Base-by-base conservation (phyloP, 2,113 vertebrate species). In the Scytalopus superciliaris region DNA sequence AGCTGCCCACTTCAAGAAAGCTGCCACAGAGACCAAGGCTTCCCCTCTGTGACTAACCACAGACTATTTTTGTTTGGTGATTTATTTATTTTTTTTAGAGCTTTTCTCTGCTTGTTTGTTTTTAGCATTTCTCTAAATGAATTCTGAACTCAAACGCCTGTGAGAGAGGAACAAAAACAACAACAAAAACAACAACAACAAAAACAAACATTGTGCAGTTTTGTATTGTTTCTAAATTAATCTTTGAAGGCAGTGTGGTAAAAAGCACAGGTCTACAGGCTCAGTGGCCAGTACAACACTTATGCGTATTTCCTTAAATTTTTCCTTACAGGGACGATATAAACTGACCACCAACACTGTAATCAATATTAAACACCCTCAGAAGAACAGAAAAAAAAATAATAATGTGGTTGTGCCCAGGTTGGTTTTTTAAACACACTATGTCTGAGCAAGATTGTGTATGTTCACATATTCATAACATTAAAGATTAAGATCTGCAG, bases 61-160 rank as follows among this genome's bases (percentile, higher is more conserved):
- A 73, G 63, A 63, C 11, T 39, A 11, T 23, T 83, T 84, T 62
- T 53, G 24, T 74, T 33, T 22, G 10, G 10, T 45, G 12, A 2
- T 5, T 6, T 0, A 2, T 5, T 6, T 0, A 21, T 23, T 2
- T 64, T 66, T 53, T 45, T 33, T 3, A 40, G 59, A 14, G 19
- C 14, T 12, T 31, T 30, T 23, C 56, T 40, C 27, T 60, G 44
- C 17, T 63, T 44, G 2, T n/a, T 59, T 85, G 35, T 40, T 76
- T 66, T 11, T 59, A 81, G 35, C 25, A 45, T 86, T 93, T 78
- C 28, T 1, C 0, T 25, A 44, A 77, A 50, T 27, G 49, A 70
- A 55, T 67, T 84, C 33, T 84, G 50, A 87, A 74, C 28, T 62
- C 17, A 70, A 81, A 81, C 42, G 23, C 39, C 63, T 35, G 12